Evolutionary conservation across 2,888 invertebrate genomes (phyloP).

Genomic region (Tachystola acroxantha): DNA sequence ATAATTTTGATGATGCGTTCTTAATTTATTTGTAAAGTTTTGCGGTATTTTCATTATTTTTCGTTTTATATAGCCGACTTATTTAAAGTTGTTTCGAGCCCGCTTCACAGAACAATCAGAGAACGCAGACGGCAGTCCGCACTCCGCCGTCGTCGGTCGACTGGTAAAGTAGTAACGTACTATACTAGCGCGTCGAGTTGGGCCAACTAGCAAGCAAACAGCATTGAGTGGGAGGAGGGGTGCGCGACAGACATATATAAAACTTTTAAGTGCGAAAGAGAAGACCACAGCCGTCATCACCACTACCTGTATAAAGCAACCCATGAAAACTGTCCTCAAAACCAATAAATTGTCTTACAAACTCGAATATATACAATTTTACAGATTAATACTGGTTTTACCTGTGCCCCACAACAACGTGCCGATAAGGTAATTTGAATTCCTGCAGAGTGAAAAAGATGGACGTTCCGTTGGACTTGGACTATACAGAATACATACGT

Average conservation of each 20-base stretch:
- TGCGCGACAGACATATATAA: slow-evolving; percentile 47
- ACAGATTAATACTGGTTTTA: slow-evolving; percentile 65
- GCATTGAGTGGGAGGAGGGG: slow-evolving; percentile 59
- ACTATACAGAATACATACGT: slow-evolving; percentile 40
- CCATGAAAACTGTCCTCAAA: slow-evolving; percentile 50
- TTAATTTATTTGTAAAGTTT: slow-evolving; percentile 13
- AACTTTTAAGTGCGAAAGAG: slow-evolving; percentile 36
- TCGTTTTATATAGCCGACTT: slow-evolving; percentile 33
- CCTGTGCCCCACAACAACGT: slow-evolving; percentile 56
- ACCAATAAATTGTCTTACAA: slow-evolving; percentile 39
- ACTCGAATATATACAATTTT: slow-evolving; percentile 37
- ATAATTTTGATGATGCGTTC: slow-evolving; percentile 11
- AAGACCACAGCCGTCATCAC: slow-evolving; percentile 43
- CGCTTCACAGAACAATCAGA: slow-evolving; percentile 30
- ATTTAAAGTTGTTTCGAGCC: slow-evolving; percentile 28
- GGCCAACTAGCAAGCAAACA: slow-evolving; percentile 43
- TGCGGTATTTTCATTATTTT: slow-evolving; percentile 15
- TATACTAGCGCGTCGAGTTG: slow-evolving; percentile 30
- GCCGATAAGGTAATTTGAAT: slow-evolving; percentile 73
- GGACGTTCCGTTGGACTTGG: slow-evolving; percentile 46
- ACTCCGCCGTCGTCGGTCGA: too few relatives aligned
- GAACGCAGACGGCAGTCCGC: slow-evolving; percentile 60
- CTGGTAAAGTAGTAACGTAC: slow-evolving; percentile 60
- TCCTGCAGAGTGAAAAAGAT: slow-evolving; percentile 71
- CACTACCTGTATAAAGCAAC: slow-evolving; percentile 56